Conservation (phyloP, 2,797 vertebrate species). For the Microhierax caerulescens region DNA sequence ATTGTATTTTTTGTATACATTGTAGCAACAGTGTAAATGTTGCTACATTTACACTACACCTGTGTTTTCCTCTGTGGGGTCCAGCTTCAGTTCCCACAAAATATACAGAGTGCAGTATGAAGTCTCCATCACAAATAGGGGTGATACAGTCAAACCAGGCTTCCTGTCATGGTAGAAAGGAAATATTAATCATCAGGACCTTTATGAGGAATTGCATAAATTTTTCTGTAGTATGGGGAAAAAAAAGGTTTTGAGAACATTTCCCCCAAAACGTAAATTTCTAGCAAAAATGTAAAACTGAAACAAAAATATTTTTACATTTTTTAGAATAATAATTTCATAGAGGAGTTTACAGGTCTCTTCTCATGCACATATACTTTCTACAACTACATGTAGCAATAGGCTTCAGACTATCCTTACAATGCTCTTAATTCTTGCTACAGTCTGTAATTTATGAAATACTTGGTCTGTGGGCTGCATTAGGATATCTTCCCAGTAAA, state of each 20-base stretch:
- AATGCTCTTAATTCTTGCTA: background rate
- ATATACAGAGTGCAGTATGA: background rate
- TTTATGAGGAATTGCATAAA: background rate
- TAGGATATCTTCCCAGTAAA: background rate
- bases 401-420: background rate
- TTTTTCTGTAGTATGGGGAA: background rate
- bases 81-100: background rate
- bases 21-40: too few species aligned
- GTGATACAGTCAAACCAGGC: background rate
- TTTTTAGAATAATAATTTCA: background rate
- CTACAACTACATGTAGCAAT: background rate
- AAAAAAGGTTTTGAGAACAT: background rate
- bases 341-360: background rate
- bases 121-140: background rate
- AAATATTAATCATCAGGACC: background rate
- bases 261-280: background rate
- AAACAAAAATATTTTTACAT: background rate
- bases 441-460: background rate
- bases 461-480: background rate
- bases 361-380: background rate
- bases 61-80: background rate
- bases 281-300: background rate
- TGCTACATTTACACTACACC: too few species aligned
- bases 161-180: background rate
- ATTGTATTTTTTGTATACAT: too few species aligned